phyloP scores from a whole-genome alignment of 2,888 invertebrate species.

The Aleiodes alternator region DNA sequence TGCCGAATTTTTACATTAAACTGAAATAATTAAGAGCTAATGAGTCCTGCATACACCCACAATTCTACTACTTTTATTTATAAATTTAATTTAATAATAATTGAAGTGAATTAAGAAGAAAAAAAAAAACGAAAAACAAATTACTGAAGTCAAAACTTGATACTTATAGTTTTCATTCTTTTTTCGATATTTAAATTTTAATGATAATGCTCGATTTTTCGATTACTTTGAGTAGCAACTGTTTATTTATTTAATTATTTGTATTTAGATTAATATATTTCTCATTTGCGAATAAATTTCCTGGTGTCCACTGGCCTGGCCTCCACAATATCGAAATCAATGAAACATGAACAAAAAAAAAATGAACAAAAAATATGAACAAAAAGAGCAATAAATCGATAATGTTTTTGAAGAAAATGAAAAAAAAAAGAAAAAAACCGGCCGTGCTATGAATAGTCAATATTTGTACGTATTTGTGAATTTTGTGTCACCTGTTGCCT shows the following conservation, averaged over 20 bases:
- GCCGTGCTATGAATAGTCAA: conserved; percentile 61
- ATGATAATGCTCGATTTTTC: background rate
- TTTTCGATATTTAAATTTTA: conserved; percentile 24
- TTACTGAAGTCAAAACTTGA: background rate
- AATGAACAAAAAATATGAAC: no score
- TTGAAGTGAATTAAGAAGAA: background rate
- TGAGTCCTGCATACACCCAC: no score
- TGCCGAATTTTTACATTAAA: no score
- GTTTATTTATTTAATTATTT: conserved; percentile 50
- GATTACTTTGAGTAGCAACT: conserved; percentile 46
- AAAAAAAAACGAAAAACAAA: conserved; percentile 1
- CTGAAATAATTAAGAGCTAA: no score
- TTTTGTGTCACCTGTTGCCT: conserved; percentile 69
- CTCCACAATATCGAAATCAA: conserved; percentile 37
- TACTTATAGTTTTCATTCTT: background rate
- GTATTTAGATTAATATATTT: conserved; percentile 44
- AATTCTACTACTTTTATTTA: conserved; percentile 14
- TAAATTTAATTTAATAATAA: background rate
- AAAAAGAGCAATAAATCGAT: background rate
- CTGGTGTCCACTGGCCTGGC: conserved; percentile 46
- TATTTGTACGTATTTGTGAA: conserved; percentile 61
- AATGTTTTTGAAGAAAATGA: conserved; percentile 15
- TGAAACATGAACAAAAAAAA: background rate
- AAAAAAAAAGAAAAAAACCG: conserved; percentile 27
- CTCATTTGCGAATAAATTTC: conserved; percentile 37